phyloP scores from a whole-genome alignment of 2,113 vertebrate genomes.

The Sitta europaea region DNA sequence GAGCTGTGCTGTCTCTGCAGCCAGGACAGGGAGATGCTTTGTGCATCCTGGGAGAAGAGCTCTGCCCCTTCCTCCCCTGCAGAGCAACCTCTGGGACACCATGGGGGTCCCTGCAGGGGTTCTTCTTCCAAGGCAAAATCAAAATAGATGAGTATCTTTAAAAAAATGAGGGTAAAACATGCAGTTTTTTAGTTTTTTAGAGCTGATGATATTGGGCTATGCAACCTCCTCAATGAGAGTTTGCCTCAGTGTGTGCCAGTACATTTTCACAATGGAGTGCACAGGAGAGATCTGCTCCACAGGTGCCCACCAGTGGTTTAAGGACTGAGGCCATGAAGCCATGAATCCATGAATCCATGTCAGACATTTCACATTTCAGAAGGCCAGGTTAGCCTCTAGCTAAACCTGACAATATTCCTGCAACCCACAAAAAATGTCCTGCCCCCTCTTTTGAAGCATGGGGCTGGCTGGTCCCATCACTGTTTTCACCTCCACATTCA shows the following conservation, averaged over 20 bases:
- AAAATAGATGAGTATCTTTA: fast-evolving
- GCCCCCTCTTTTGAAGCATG: neutral
- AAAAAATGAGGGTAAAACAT: neutral
- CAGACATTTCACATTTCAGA: neutral
- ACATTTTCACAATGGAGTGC: neutral
- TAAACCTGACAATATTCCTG: neutral
- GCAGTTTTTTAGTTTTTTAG: neutral
- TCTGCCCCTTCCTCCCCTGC: neutral
- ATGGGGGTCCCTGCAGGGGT: fast-evolving
- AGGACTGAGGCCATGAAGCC: neutral
- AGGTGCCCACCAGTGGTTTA: neutral
- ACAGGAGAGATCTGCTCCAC: neutral
- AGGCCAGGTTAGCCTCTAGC: neutral
- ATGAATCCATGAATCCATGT: neutral
- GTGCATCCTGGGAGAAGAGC: neutral
- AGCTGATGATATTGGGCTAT: neutral
- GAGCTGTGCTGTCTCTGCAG: neutral
- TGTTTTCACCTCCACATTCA: neutral
- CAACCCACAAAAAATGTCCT: neutral
- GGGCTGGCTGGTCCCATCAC: neutral
- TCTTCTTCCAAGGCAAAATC: neutral
- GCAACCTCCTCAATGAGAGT: neutral
- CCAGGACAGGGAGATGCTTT: neutral
- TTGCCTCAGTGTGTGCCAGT: neutral
- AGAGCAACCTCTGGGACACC: neutral